Conservation (phyloP, 2,797 vertebrate species). For the Micropoecilia bifurca region DNA sequence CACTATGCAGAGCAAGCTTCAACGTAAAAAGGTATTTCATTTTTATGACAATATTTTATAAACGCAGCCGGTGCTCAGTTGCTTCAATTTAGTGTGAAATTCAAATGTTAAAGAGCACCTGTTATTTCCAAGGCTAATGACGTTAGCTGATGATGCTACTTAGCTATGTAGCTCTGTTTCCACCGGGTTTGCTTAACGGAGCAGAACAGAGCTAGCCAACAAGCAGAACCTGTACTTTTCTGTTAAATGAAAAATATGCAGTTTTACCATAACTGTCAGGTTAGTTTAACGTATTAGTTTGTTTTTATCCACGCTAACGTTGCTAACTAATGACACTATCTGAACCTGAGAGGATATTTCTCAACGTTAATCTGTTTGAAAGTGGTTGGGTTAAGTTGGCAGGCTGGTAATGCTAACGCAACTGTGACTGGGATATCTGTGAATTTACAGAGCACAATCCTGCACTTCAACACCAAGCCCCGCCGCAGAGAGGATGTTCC, state of each 20-base stretch:
- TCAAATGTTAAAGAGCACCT: conserved; percentile 7
- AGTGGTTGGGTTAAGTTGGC: conserved; percentile 33
- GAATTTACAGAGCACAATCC: conserved; percentile 52
- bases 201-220: conserved; percentile 15
- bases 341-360: conserved; percentile 12
- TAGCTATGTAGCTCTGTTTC: conserved; percentile 17
- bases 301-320: neutral
- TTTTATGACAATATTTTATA: rapidly evolving
- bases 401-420: conserved; percentile 21
- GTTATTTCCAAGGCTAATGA: conserved; percentile 25
- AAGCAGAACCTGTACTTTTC: neutral
- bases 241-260: neutral
- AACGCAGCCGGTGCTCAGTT: rapidly evolving
- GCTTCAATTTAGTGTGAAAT: neutral
- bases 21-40: conserved; percentile 54
- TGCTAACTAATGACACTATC: neutral
- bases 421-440: conserved; percentile 39
- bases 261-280: neutral
- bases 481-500: conserved; percentile 80
- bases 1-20: conserved; percentile 52
- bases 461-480: conserved; percentile 43
- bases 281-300: neutral
- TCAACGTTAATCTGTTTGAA: conserved; percentile 41
- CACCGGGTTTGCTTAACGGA: neutral
- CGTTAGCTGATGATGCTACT: conserved; percentile 43